Base-by-base conservation (phyloP, 2,113 vertebrate genomes). In the Oryzias javanicus region DNA sequence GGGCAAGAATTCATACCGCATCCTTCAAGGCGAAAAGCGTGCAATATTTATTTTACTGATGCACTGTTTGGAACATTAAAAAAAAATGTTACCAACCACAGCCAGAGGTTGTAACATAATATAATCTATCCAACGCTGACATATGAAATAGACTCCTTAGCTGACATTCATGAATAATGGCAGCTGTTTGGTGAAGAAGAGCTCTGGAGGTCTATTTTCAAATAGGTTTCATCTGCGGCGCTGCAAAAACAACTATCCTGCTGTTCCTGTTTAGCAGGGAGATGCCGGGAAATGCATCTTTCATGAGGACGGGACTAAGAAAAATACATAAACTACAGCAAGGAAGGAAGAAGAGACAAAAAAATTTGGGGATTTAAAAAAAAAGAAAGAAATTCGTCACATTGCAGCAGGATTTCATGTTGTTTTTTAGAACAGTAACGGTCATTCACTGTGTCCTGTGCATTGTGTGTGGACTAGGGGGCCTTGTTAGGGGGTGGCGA, bases 131-230 rank as follows among this genome's bases (percentile, higher is more conserved):
- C 61, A 81, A 86, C 82, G 78, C 70, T 84, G 86, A 88, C 85
- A 69, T 78, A 76, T 82, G 82, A 76, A 80, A 86, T 76, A 72
- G 69, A 70, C 70, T 76, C 64, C 73, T 76, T 19, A 17, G 80
- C 80, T 85, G 88, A 86, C 85, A 63, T 54, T 85, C 72, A 75
- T 83, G 86, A 88, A 86, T 87, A 83, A 89, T 85, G 84, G 81
- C 74, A 79, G 71, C 85, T 80, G 79, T 77, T 75, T 67, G 72
- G 54, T 80, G 75, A 47, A 54, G 65, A 78, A 82, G 65, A 72
- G 75, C 75, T 86, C 78, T 52, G 64, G 35, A 78, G 78, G 67
- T 82, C 68, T 82, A 65, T 82, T 85, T 83, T 86, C 80, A 83
- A 81, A 79, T 75, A 72, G 77, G 74, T 60, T 76, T 85, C 76